Evolutionary conservation across 2,113 vertebrate genomes (phyloP), one percentile per base, ranked within the genome.

Genomic region (Lophura nycthemera): DNA sequence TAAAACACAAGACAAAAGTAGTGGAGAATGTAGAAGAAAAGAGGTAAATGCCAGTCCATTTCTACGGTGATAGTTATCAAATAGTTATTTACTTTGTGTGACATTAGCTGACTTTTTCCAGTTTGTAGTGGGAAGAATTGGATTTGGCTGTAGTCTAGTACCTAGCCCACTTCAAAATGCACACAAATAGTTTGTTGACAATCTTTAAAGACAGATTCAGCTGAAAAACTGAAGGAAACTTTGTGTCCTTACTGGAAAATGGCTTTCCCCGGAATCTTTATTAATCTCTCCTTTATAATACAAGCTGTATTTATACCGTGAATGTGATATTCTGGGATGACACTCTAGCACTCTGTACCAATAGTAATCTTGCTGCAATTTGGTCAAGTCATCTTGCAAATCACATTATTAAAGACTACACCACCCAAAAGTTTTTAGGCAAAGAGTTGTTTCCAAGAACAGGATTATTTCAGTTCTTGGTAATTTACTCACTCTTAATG

Each of bases 361-460:
- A 56, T 79, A 59, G 64, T 66, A 57, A 85, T 79, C 78, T 70
- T 69, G 27, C 54, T 85, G 32, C 64, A 91, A 50, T 81, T 88
- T 93, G 63, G 72, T 63, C 71, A 83, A 89, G 60, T 47, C 70
- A 9, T 65, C 71, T 60, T 82, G 65, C 47, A 93, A 83, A 86
- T 82, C 13, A n/a, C 48, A 56, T 80, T 89, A 94, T 54, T 67
- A 40, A 69, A 80, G 84, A 70, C 56, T 42, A 52, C 13, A 45
- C 13, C 50, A 91, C 78, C 59, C 50, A 89, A 30, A 20, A 11
- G 82, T 85, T 42, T 42, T 67, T 87, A 72, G 79, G n/a, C 36
- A 89, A 89, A 76, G 38, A 79, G 63, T 83, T 70, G 20, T 76
- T 94, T 92, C 67, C 32, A 77, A 92, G 67, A 80, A 63, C 54